phyloP scores from a whole-genome alignment of 1,140 invertebrate species.

The Drosophila subpulchrella region DNA sequence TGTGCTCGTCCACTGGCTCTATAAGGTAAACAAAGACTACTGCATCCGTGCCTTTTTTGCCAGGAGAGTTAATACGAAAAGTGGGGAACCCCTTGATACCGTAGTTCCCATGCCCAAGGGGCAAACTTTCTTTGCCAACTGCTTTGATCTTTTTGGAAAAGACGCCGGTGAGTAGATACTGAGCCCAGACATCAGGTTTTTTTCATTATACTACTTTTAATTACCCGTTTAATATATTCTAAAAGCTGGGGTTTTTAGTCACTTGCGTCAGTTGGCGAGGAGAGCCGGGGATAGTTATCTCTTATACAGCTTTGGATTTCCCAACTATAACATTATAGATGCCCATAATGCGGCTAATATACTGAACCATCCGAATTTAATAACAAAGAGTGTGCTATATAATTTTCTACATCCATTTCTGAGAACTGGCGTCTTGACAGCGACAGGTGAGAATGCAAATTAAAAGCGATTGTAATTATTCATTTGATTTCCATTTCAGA shows the following conservation, averaged over 20 bases:
- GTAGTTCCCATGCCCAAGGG: slow-evolving; percentile 35
- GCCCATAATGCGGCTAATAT: slow-evolving; percentile 62
- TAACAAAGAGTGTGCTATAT: slow-evolving; percentile 72
- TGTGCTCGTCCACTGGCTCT: slow-evolving; percentile 40
- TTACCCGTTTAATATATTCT: not conserved
- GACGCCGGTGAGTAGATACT: slow-evolving; percentile 33
- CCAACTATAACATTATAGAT: slow-evolving; percentile 69
- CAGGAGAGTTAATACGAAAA: slow-evolving; percentile 36
- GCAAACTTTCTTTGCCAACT: slow-evolving; percentile 48
- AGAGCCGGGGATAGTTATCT: slow-evolving; percentile 40
- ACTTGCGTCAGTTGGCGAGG: slow-evolving; percentile 15
- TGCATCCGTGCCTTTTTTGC: slow-evolving; percentile 42
- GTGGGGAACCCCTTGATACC: slow-evolving; percentile 38
- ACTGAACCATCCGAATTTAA: slow-evolving; percentile 64
- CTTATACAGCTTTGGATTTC: slow-evolving; percentile 41
- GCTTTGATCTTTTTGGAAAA: slow-evolving; percentile 53
- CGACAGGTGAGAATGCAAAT: slow-evolving; percentile 84
- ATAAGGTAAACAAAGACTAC: slow-evolving; percentile 56
- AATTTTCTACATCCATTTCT: slow-evolving; percentile 88
- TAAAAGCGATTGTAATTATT: not conserved
- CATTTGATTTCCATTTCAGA: slow-evolving; percentile 13
- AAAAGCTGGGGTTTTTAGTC: slow-evolving; percentile 42
- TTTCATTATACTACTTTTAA: not conserved
- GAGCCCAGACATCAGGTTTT: slow-evolving; percentile 4
- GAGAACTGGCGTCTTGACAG: slow-evolving; percentile 88